phyloP scores from a whole-genome alignment of 1,140 invertebrate genomes.

The Frieseomelitta varia region DNA sequence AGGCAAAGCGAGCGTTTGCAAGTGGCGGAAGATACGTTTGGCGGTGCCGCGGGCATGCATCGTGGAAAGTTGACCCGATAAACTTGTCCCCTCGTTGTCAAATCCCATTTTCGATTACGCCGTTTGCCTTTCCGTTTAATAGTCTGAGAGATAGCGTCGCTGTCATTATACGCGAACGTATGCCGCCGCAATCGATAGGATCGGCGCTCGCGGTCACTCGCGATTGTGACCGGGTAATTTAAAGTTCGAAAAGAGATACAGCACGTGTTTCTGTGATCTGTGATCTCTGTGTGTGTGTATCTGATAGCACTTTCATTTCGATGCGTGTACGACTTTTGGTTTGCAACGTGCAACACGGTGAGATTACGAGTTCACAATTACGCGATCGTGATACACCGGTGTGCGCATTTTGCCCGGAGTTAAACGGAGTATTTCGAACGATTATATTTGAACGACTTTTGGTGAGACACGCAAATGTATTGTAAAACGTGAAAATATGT shows the following conservation, averaged over 20 bases:
- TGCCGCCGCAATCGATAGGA: not conserved
- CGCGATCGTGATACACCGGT: too few relatives aligned
- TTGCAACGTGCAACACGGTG: too few relatives aligned
- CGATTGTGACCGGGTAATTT: not conserved
- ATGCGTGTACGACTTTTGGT: too few relatives aligned
- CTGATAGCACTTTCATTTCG: too few relatives aligned
- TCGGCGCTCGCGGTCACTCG: not conserved
- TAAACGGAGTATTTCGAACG: too few relatives aligned
- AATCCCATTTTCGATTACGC: constrained; percentile 19
- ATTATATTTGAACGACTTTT: too few relatives aligned
- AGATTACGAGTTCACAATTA: too few relatives aligned
- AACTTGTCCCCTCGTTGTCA: not conserved
- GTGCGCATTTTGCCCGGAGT: too few relatives aligned
- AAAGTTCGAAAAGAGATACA: not conserved
- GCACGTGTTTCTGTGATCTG: too few relatives aligned
- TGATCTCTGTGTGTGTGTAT: not conserved
- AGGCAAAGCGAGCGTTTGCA: not conserved
- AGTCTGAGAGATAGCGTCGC: not conserved
- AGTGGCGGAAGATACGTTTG: not conserved
- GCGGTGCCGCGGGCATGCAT: not conserved
- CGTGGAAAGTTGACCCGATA: not conserved
- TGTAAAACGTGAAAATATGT: too few relatives aligned
- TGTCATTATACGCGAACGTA: not conserved
- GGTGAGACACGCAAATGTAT: too few relatives aligned
- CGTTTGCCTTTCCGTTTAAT: constrained; percentile 21